phyloP scores from a whole-genome alignment of 2,888 invertebrate species.

The Xylophagus ater region DNA sequence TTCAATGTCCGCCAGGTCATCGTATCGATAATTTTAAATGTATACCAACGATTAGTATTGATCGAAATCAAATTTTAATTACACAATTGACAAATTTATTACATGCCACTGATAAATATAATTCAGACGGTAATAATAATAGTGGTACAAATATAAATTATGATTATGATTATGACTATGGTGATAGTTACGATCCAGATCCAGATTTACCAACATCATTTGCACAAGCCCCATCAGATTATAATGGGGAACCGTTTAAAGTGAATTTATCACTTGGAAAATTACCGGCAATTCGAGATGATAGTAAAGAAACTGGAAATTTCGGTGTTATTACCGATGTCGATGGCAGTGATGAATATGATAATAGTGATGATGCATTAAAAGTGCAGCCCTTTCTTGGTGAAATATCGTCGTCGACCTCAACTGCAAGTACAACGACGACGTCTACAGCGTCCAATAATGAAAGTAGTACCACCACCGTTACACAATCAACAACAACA shows the following conservation, averaged over 20 bases:
- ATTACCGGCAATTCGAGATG: slow-evolving; percentile 24
- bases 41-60: slow-evolving; percentile 31
- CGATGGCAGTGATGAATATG: background rate
- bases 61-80: slow-evolving; percentile 22
- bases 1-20: slow-evolving; percentile 32
- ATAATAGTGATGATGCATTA: slow-evolving; percentile 1
- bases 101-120: slow-evolving; percentile 12
- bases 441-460: background rate
- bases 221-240: slow-evolving; percentile 7
- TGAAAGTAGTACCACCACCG: background rate
- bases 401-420: slow-evolving; percentile 10
- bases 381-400: slow-evolving; percentile 14
- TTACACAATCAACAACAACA: slow-evolving; percentile 1
- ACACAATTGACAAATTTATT: slow-evolving; percentile 25
- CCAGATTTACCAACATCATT: slow-evolving; percentile 12
- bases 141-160: slow-evolving; percentile 18
- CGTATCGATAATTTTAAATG: slow-evolving; percentile 31
- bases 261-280: slow-evolving; percentile 35
- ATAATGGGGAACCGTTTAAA: slow-evolving; percentile 32
- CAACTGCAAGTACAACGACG: slow-evolving; percentile 7
- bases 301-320: slow-evolving; percentile 6
- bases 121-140: slow-evolving; percentile 8
- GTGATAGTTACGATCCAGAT: slow-evolving; percentile 17
- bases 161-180: slow-evolving; percentile 31
- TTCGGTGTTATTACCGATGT: slow-evolving; percentile 7